Evolutionary conservation across 2,888 invertebrate species (phyloP).

Genomic region (Hecatera dysodea): DNA sequence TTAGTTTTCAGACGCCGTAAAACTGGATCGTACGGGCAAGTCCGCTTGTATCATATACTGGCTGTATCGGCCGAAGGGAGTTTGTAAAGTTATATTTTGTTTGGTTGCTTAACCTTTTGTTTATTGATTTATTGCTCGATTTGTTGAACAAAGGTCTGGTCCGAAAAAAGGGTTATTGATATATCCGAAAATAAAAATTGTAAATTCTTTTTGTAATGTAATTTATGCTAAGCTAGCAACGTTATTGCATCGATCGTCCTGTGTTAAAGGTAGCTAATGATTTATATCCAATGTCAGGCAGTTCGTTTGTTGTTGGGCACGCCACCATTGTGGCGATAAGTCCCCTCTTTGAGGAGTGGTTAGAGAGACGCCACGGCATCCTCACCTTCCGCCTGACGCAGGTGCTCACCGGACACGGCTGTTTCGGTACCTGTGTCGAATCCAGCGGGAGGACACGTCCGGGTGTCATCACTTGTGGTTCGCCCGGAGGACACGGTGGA

Average conservation of each 20-base stretch:
- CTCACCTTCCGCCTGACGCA: too few relatives aligned
- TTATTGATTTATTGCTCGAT: conserved; percentile 23
- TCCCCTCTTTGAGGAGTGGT: too few relatives aligned
- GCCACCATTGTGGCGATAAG: too few relatives aligned
- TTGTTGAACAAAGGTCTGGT: neutral
- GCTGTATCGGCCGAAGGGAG: conserved; percentile 16
- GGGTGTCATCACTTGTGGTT: too few relatives aligned
- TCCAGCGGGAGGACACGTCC: too few relatives aligned
- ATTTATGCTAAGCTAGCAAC: neutral
- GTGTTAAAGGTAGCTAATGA: conserved; percentile 28
- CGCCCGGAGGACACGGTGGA: too few relatives aligned
- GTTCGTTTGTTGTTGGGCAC: conserved; percentile 5
- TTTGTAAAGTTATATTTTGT: conserved; percentile 32
- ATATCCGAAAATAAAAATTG: conserved; percentile 2
- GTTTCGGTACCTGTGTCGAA: too few relatives aligned
- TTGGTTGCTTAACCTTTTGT: conserved; percentile 32
- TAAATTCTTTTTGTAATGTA: neutral
- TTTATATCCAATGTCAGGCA: conserved; percentile 30
- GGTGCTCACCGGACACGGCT: too few relatives aligned
- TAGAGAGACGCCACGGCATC: too few relatives aligned
- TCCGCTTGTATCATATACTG: conserved; percentile 41
- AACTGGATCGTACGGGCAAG: conserved; percentile 51
- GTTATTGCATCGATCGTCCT: conserved; percentile 4
- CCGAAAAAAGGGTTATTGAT: conserved; percentile 7
- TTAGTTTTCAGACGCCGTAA: conserved; percentile 62